Percentiles rank a stretch among this genome's conserved stretches.
These are phyloP conservation scores for Ginglymostoma cirratum DNA, from an alignment of 2,113 vertebrate genomes.

Conservation along the genomic window DNA sequence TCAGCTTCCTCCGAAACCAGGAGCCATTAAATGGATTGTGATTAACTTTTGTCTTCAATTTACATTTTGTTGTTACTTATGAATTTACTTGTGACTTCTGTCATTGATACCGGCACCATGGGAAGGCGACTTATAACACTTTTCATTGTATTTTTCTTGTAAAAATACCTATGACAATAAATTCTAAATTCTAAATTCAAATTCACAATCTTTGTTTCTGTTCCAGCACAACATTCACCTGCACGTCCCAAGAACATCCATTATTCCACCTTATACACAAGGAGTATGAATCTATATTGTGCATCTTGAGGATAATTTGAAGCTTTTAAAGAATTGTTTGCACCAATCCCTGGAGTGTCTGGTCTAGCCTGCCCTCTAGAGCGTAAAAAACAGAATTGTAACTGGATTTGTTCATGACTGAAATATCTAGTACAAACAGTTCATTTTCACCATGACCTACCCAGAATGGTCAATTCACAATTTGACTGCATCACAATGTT, in stretches of 20 bases:
- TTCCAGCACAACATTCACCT: neutral
- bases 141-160: no score
- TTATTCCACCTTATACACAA: neutral
- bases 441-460: neutral
- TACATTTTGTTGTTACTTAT: no score
- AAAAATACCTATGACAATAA: no score
- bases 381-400: neutral
- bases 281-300: neutral
- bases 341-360: neutral
- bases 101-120: no score
- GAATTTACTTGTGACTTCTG: no score
- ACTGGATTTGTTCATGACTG: neutral
- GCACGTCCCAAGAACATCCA: neutral
- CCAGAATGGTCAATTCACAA: neutral
- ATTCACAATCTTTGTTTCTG: neutral
- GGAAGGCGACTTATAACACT: no score
- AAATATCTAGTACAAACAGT: no score
- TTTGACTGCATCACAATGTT: neutral
- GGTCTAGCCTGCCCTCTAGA: slow-evolving; percentile 22
- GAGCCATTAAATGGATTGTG: no score
- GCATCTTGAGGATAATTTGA: neutral
- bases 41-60: no score
- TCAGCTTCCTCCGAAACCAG: no score
- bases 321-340: neutral
- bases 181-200: no score